Evolutionary conservation across 2,888 invertebrate genomes (phyloP).

Genomic region (Antheraea yamamai): DNA sequence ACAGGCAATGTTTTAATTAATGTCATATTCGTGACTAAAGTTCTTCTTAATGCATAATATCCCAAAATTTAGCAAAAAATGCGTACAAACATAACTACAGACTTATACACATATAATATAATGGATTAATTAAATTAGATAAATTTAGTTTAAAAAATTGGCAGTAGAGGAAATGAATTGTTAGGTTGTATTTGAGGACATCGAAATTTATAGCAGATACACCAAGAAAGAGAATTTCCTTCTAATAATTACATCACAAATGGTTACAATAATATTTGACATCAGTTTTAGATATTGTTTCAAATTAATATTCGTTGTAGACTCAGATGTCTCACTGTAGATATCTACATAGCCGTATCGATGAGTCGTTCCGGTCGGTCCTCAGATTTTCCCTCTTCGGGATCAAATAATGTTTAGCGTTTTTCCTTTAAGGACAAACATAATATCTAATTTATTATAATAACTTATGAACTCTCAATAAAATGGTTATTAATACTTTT

Average conservation of each 20-base stretch:
- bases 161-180: too few species aligned
- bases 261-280: not conserved
- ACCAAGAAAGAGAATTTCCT: not conserved
- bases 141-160: too few species aligned
- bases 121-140: too few species aligned
- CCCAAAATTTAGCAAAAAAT: too few species aligned
- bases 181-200: too few species aligned
- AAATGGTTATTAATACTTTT: too few species aligned
- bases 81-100: too few species aligned
- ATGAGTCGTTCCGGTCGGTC: not conserved
- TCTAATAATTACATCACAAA: not conserved
- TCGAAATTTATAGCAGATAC: not conserved
- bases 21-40: too few species aligned
- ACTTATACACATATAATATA: too few species aligned
- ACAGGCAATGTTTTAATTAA: too few species aligned
- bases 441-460: not conserved
- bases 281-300: not conserved
- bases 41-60: too few species aligned
- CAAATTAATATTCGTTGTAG: not conserved
- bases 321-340: not conserved
- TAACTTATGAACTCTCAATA: not conserved
- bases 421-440: conserved; percentile 9
- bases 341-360: not conserved
- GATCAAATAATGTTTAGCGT: conserved; percentile 19
- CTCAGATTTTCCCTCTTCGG: conserved; percentile 22